Conservation (phyloP, 2,113 vertebrate genomes). For the Arothron firmamentum region DNA sequence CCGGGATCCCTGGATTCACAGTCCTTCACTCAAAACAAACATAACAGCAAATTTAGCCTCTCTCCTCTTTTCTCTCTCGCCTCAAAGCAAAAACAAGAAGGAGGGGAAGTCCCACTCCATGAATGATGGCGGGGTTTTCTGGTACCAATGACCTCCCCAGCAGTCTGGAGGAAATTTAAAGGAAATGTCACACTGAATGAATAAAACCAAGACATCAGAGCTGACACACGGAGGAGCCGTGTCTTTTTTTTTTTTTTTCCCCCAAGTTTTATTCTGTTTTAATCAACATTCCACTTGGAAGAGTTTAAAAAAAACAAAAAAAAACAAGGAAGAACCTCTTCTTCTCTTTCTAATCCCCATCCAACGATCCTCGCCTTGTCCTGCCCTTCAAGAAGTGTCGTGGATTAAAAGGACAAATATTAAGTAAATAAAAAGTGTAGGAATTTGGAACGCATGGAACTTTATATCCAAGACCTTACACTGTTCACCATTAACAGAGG, state of each 20-base stretch:
- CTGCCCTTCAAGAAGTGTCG: slow-evolving; percentile 66
- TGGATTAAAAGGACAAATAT: slow-evolving; percentile 22
- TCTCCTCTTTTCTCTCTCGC: slow-evolving; percentile 56
- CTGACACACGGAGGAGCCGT: slow-evolving; percentile 12
- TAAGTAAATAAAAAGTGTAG: slow-evolving; percentile 16
- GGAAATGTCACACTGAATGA: slow-evolving; percentile 39
- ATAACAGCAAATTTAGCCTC: slow-evolving; percentile 37
- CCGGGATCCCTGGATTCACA: slow-evolving; percentile 47
- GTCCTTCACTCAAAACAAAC: slow-evolving; percentile 56
- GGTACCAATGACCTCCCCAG: slow-evolving; percentile 55
- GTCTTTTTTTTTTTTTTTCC: too few relatives aligned
- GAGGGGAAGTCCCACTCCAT: slow-evolving; percentile 12
- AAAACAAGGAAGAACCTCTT: slow-evolving; percentile 4
- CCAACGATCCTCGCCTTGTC: slow-evolving; percentile 49
- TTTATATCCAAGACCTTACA: slow-evolving; percentile 92
- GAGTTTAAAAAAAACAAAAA: slow-evolving; percentile 28
- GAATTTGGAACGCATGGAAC: slow-evolving; percentile 73
- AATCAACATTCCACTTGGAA: slow-evolving; percentile 82
- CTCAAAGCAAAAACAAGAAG: slow-evolving; percentile 35
- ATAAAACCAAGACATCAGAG: slow-evolving; percentile 22
- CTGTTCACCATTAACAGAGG: slow-evolving; percentile 88
- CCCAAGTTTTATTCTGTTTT: slow-evolving; percentile 66
- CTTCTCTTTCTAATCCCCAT: slow-evolving; percentile 33
- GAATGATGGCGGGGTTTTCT: slow-evolving; percentile 72
- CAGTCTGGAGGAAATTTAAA: slow-evolving; percentile 12